Conservation (phyloP, 2,113 vertebrate genomes). For the Ramphastos sulfuratus region DNA sequence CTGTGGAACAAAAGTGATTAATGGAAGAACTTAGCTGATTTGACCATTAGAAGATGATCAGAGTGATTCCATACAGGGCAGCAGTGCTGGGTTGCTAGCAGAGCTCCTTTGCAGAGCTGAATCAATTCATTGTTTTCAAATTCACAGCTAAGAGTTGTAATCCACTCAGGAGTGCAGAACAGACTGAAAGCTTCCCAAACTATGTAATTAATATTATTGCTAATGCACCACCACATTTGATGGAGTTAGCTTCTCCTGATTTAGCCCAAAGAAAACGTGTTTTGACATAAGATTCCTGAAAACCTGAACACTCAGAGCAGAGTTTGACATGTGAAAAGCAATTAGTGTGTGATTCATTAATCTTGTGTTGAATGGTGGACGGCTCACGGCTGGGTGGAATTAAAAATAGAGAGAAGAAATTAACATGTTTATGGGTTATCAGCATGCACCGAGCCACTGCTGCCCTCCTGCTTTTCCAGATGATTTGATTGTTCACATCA, state of each 20-base stretch:
- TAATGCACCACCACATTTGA: background rate
- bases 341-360: conserved; percentile 35
- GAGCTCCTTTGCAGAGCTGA: background rate
- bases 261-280: background rate
- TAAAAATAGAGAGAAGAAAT: conserved; percentile 58
- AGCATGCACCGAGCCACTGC: background rate
- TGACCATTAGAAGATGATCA: background rate
- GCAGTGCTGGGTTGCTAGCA: background rate
- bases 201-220: background rate
- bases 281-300: conserved; percentile 40
- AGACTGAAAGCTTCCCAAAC: background rate
- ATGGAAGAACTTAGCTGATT: background rate
- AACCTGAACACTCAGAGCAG: conserved; percentile 4
- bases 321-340: conserved; percentile 46
- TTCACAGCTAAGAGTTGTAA: background rate
- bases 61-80: background rate
- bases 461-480: background rate
- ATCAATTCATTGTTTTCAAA: background rate
- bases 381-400: conserved; percentile 17
- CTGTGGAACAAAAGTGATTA: conserved; percentile 17
- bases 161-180: background rate
- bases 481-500: background rate
- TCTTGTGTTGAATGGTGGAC: background rate
- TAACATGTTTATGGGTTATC: background rate
- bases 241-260: background rate